Evolutionary conservation across 2,888 invertebrate genomes (phyloP).

Genomic region (Archips crataeganus): DNA sequence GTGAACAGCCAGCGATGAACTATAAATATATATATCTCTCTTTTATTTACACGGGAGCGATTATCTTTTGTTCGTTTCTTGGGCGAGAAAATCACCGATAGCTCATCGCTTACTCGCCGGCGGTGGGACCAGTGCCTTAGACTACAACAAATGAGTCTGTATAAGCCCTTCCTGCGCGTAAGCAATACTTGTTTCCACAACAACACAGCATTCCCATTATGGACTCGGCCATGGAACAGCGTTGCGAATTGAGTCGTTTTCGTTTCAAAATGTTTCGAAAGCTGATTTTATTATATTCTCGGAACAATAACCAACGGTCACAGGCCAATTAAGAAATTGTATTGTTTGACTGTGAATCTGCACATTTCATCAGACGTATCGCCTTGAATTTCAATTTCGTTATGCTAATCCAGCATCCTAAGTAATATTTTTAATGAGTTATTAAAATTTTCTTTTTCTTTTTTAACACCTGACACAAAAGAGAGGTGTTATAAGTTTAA

Average conservation of each 20-base stretch:
- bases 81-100: too few relatives aligned
- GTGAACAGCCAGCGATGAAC: too few relatives aligned
- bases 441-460: too few relatives aligned
- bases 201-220: background rate
- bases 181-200: background rate
- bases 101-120: too few relatives aligned
- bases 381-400: constrained; percentile 31
- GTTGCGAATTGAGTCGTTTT: constrained; percentile 26
- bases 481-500: too few relatives aligned
- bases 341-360: constrained; percentile 34
- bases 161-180: too few relatives aligned
- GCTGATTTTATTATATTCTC: constrained; percentile 31
- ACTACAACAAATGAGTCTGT: too few relatives aligned
- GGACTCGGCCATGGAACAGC: background rate
- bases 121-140: too few relatives aligned
- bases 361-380: constrained; percentile 28
- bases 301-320: constrained; percentile 30
- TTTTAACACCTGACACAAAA: too few relatives aligned
- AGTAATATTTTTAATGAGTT: background rate
- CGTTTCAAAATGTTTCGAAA: constrained; percentile 37
- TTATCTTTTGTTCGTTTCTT: too few relatives aligned
- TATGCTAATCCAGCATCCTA: constrained; percentile 5
- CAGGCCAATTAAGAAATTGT: constrained; percentile 42
- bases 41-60: too few relatives aligned
- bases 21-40: too few relatives aligned